Evolutionary conservation across 37 sponge, comb jelly and placozoan species (phyloP).

Genomic region (Aplysina aerophoba): DNA sequence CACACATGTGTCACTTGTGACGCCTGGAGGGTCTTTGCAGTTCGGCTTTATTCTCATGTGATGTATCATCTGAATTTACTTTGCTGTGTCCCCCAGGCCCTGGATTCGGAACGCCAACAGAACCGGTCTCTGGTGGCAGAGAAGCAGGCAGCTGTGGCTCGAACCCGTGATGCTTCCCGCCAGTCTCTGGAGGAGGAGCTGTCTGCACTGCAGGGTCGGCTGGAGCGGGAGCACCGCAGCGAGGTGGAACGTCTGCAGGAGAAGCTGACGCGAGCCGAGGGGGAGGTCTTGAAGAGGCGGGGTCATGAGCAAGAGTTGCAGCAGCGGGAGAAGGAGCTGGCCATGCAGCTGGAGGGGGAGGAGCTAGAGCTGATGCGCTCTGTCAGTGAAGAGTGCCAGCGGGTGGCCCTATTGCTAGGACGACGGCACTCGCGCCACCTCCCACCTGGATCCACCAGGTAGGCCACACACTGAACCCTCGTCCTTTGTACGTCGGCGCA

Average conservation of each 20-base stretch:
- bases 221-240: background rate
- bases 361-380: background rate
- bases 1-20: too few relatives aligned
- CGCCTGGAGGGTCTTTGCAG: too few relatives aligned
- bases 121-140: background rate
- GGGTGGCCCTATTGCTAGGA: background rate
- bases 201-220: background rate
- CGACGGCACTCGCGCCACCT: background rate
- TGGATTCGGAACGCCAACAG: background rate
- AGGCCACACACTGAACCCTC: too few relatives aligned
- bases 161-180: background rate
- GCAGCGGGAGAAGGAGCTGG: constrained; percentile 10
- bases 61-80: too few relatives aligned
- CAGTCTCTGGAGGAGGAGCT: background rate
- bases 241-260: background rate
- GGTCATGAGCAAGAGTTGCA: background rate
- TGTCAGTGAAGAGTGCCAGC: background rate
- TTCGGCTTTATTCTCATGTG: too few relatives aligned
- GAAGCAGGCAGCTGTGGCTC: constrained; percentile 10
- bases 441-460: too few relatives aligned
- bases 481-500: too few relatives aligned
- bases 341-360: background rate
- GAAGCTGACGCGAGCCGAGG: background rate
- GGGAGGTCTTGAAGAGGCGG: background rate
- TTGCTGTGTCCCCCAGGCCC: background rate